phyloP scores from a whole-genome alignment of 2,797 vertebrate species.

The Thalassophryne amazonica region DNA sequence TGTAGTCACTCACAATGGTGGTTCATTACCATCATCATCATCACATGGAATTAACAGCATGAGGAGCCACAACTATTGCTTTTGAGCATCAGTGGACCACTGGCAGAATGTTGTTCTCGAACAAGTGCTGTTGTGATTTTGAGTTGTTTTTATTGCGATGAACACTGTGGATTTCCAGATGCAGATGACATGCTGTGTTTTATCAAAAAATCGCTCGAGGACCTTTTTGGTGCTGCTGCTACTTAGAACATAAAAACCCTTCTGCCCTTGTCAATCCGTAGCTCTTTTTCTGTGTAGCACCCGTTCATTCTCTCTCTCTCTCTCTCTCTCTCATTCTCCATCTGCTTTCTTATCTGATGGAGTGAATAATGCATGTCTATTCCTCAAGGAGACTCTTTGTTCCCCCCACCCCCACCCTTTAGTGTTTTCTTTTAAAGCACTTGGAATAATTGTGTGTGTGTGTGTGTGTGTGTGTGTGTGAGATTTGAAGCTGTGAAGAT shows the following conservation, averaged over 20 bases:
- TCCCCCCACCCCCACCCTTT: conserved; percentile 43
- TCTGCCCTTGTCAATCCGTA: conserved; percentile 44
- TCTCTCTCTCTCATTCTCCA: conserved; percentile 13
- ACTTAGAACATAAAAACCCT: conserved; percentile 28
- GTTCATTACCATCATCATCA: too few species aligned
- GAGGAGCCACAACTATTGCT: too few species aligned
- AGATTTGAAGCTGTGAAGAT: too few species aligned
- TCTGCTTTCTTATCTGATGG: conserved; percentile 49
- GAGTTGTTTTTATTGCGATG: background rate
- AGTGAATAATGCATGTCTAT: conserved; percentile 71
- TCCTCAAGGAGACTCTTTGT: conserved; percentile 67
- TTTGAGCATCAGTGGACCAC: too few species aligned
- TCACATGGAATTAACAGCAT: too few species aligned
- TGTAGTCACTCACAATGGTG: too few species aligned
- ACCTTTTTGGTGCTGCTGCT: background rate
- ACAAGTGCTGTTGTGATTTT: too few species aligned
- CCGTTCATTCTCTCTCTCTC: conserved; percentile 16
- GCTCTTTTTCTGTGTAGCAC: conserved; percentile 30
- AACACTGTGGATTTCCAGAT: conserved; percentile 9
- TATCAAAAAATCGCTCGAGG: conserved; percentile 22
- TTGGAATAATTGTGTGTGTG: conserved; percentile 10
- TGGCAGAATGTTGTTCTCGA: too few species aligned
- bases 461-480: conserved; percentile 4
- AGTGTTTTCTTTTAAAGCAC: conserved; percentile 54
- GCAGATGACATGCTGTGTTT: conserved; percentile 1